These are phyloP conservation scores for Leptinotarsa haldemani DNA, from an alignment of 2,888 invertebrate genomes.

Conservation along the genomic window DNA sequence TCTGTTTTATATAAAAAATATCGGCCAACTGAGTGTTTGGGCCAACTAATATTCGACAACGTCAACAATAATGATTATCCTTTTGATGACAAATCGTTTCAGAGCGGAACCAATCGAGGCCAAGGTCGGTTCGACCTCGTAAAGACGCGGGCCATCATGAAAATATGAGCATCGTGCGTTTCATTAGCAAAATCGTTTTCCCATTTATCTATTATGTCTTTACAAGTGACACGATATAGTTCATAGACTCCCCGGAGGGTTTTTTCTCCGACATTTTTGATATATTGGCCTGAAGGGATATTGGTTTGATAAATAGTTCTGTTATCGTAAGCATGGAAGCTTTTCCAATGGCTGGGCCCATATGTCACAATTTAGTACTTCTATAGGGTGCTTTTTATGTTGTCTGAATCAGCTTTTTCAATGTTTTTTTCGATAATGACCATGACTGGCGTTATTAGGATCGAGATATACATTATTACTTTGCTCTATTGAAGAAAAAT, in stretches of 20 bases:
- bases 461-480: too few relatives aligned
- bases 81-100: neutral
- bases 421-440: neutral
- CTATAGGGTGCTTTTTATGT: conserved; percentile 3
- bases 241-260: conserved; percentile 4
- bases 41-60: too few relatives aligned
- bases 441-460: neutral
- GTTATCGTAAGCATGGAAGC: conserved; percentile 4
- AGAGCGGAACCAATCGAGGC: neutral
- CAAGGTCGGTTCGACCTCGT: neutral
- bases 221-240: conserved; percentile 10
- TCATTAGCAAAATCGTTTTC: conserved; percentile 16
- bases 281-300: conserved; percentile 7
- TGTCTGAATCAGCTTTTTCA: neutral
- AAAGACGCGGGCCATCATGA: neutral
- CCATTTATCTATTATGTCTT: conserved; percentile 18
- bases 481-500: neutral
- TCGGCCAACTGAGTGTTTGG: too few relatives aligned
- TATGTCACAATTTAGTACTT: conserved; percentile 9
- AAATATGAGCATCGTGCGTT: conserved; percentile 1
- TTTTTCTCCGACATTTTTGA: conserved; percentile 12
- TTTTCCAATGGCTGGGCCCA: conserved; percentile 12
- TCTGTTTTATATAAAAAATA: too few relatives aligned
- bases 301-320: conserved; percentile 16
- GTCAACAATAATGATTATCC: neutral